phyloP scores from a whole-genome alignment of 2,888 invertebrate genomes.

The Hirtodrosophila cameraria region DNA sequence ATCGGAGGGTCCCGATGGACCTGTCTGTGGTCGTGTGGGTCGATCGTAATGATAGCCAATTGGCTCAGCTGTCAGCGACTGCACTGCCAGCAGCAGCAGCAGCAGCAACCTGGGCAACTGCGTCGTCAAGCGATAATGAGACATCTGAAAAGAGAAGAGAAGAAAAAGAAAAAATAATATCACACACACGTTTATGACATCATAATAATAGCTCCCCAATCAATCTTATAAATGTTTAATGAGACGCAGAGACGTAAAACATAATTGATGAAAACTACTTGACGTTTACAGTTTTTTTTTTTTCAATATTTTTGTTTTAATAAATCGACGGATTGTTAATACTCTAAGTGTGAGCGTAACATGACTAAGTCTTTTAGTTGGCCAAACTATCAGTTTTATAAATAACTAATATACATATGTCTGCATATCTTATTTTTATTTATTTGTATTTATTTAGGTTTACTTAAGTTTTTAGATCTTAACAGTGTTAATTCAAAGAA shows the following conservation, averaged over 20 bases:
- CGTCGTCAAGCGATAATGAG: slow-evolving; percentile 15
- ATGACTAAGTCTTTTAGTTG: background rate
- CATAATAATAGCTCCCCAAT: slow-evolving; percentile 60
- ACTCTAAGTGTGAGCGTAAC: slow-evolving; percentile 6
- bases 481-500: too few species aligned
- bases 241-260: slow-evolving; percentile 53
- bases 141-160: slow-evolving; percentile 53
- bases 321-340: slow-evolving; percentile 9
- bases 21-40: slow-evolving; percentile 50
- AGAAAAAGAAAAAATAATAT: background rate
- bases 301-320: background rate
- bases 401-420: background rate
- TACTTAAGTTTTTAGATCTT: too few species aligned
- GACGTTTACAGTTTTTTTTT: slow-evolving; percentile 23
- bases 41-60: slow-evolving; percentile 78
- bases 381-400: background rate
- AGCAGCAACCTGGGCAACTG: slow-evolving; percentile 24
- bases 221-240: slow-evolving; percentile 74
- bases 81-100: slow-evolving; percentile 34
- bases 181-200: slow-evolving; percentile 46
- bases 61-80: slow-evolving; percentile 14
- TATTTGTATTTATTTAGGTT: too few species aligned
- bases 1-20: slow-evolving; percentile 40
- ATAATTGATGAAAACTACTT: slow-evolving; percentile 70
- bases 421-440: too few species aligned